Percentiles rank a stretch among this genome's conserved stretches.
phyloP scores from a whole-genome alignment of 2,797 vertebrate genomes.

The Crenuchus spilurus region DNA sequence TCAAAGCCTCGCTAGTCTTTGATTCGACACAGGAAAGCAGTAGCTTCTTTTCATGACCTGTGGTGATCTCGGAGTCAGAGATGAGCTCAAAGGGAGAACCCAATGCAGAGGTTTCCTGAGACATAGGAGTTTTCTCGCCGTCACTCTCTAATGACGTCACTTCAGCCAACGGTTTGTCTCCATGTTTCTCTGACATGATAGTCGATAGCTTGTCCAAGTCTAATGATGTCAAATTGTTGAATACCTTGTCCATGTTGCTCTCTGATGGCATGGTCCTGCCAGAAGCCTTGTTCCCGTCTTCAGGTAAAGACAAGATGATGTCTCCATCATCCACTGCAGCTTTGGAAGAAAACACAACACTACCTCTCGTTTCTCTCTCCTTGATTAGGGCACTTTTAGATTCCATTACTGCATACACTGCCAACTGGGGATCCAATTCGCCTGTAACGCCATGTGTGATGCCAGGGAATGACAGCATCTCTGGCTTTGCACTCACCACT shows the following conservation, averaged over 20 bases:
- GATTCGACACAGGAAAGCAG: slow-evolving; percentile 15
- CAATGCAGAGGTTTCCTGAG: slow-evolving; percentile 57
- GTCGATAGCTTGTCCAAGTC: neutral
- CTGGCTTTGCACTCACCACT: slow-evolving; percentile 2
- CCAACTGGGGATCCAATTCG: slow-evolving; percentile 4
- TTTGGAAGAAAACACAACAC: neutral
- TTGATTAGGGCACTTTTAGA: slow-evolving; percentile 10
- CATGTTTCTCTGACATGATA: neutral
- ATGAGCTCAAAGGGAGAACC: slow-evolving; percentile 42
- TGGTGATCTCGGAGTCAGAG: slow-evolving; percentile 35
- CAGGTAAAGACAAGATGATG: neutral
- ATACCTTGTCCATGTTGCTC: neutral
- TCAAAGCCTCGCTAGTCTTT: neutral
- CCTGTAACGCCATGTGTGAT: neutral
- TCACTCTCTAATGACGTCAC: slow-evolving; percentile 38
- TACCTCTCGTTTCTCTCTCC: slow-evolving; percentile 5
- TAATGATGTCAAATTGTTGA: neutral
- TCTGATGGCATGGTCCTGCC: neutral
- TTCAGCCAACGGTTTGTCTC: slow-evolving; percentile 5
- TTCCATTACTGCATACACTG: neutral
- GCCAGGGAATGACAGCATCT: slow-evolving; percentile 16
- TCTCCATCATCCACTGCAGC: too few relatives aligned
- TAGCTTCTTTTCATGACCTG: slow-evolving; percentile 19
- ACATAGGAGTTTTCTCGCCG: slow-evolving; percentile 51
- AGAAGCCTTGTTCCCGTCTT: neutral